phyloP scores from a whole-genome alignment of 1,140 invertebrate genomes.

The Drosophila punjabiensis region DNA sequence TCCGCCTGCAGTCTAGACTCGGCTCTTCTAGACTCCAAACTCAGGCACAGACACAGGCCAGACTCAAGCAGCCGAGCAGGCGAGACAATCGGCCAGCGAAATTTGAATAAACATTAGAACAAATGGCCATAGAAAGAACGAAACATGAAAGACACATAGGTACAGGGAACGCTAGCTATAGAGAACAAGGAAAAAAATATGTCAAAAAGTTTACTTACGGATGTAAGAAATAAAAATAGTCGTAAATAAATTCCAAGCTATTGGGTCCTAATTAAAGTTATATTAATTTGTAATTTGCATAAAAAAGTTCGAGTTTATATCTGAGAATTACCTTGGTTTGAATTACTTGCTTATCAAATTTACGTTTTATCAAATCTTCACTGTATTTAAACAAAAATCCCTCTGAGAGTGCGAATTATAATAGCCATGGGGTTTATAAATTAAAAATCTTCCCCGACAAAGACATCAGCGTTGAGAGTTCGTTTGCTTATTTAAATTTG shows the following conservation, averaged over 20 bases:
- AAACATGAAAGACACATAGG: constrained; percentile 46
- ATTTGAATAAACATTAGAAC: constrained; percentile 56
- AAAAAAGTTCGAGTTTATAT: too few species aligned
- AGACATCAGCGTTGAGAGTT: constrained; percentile 26
- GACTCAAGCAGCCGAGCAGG: constrained; percentile 21
- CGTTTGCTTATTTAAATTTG: constrained; percentile 31
- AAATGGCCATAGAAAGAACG: constrained; percentile 18
- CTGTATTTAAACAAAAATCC: constrained; percentile 20
- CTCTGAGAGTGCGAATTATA: constrained; percentile 40
- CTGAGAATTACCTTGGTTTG: too few species aligned
- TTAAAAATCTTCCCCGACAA: constrained; percentile 24
- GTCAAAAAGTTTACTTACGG: not conserved
- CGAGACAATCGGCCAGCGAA: constrained; percentile 45
- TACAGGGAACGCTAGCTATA: not conserved
- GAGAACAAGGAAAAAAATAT: not conserved
- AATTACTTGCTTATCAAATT: too few species aligned
- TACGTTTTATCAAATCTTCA: too few species aligned
- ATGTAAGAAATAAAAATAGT: too few species aligned
- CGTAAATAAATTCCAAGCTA: too few species aligned
- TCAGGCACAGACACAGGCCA: constrained; percentile 14
- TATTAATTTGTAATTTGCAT: too few species aligned
- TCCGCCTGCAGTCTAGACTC: constrained; percentile 49
- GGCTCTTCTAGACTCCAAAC: constrained; percentile 8
- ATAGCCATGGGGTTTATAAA: constrained; percentile 42
- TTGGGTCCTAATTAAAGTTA: too few species aligned